phyloP scores from a whole-genome alignment of 1,140 invertebrate species.

The Apis florea region DNA sequence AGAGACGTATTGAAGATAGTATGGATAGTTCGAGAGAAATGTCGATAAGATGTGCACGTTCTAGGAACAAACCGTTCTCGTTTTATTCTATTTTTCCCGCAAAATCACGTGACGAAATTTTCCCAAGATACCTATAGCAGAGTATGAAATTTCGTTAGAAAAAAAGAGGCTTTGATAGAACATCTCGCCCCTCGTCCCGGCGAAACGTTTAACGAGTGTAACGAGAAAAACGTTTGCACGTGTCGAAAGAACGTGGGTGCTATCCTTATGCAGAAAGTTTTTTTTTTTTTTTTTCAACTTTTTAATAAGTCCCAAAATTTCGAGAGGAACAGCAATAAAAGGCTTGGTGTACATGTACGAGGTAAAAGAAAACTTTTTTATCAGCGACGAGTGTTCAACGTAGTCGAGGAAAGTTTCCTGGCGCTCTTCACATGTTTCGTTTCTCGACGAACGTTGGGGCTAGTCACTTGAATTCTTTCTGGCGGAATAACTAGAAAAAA shows the following conservation, averaged over 20 bases:
- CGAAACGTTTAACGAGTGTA: slow-evolving; percentile 9
- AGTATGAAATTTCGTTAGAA: not conserved
- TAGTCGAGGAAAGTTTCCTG: not conserved
- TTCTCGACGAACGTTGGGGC: not conserved
- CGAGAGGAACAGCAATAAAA: not conserved
- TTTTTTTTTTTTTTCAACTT: not conserved
- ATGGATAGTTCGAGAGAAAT: not conserved
- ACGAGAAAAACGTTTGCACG: not conserved
- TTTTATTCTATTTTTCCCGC: too few relatives aligned
- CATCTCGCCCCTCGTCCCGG: too few relatives aligned
- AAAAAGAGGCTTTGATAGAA: not conserved
- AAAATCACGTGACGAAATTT: slow-evolving; percentile 4
- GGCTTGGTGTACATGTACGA: not conserved
- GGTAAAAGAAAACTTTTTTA: not conserved
- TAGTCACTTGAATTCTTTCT: slow-evolving; percentile 28
- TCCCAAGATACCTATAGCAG: not conserved
- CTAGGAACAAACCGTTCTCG: not conserved
- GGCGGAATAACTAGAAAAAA: not conserved
- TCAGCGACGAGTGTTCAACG: not conserved
- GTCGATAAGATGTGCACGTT: not conserved
- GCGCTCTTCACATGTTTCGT: slow-evolving; percentile 9
- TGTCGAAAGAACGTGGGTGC: not conserved
- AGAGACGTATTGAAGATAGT: not conserved
- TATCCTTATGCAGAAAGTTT: too few relatives aligned
- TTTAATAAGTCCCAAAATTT: slow-evolving; percentile 34